These are phyloP conservation scores for Himalopsyche tibetana DNA, from an alignment of 2,888 invertebrate species.

Conservation along the genomic window DNA sequence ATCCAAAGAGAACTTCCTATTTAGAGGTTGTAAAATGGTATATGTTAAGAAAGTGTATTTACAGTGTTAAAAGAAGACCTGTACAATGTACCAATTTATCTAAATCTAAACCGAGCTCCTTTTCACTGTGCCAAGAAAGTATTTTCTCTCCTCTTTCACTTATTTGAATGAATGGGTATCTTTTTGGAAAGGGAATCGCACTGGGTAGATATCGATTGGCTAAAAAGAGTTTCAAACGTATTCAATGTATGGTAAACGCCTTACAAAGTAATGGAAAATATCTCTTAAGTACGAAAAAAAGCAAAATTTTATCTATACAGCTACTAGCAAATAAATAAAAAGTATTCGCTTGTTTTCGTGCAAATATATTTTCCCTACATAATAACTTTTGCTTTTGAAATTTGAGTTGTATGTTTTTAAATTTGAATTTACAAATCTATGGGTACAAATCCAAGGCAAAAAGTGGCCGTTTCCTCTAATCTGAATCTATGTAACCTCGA, in stretches of 20 bases:
- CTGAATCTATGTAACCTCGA: no score
- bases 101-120: slow-evolving; percentile 1
- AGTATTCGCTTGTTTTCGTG: no score
- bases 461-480: no score
- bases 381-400: no score
- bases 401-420: no score
- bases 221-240: slow-evolving; percentile 50
- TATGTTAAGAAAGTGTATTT: slow-evolving; percentile 1
- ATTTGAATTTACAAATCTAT: no score
- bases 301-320: no score
- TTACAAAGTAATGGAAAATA: slow-evolving; percentile 27
- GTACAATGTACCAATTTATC: slow-evolving; percentile 30
- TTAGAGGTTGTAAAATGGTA: not conserved
- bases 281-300: slow-evolving; percentile 1
- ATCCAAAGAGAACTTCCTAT: no score
- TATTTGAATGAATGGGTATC: slow-evolving; percentile 62
- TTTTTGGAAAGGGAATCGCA: slow-evolving; percentile 56
- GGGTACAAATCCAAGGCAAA: no score
- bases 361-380: no score
- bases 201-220: slow-evolving; percentile 58
- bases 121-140: slow-evolving; percentile 34
- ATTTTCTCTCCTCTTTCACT: slow-evolving; percentile 44
- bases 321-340: no score
- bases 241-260: slow-evolving; percentile 55
- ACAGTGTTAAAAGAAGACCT: not conserved